Evolutionary conservation across 2,888 invertebrate genomes (phyloP).

Genomic region (Mantis religiosa): DNA sequence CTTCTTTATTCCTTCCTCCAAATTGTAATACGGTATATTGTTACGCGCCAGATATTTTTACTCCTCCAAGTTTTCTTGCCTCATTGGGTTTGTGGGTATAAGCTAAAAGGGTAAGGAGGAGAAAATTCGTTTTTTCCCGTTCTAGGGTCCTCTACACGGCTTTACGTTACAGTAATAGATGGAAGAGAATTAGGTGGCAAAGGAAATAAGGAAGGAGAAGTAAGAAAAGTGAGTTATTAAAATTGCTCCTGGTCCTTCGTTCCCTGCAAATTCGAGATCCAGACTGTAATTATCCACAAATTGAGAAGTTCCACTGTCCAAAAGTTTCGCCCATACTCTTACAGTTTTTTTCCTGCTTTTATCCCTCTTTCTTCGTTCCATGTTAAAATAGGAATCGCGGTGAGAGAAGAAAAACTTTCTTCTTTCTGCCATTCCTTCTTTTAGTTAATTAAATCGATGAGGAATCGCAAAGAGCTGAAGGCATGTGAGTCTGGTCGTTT

Average conservation of each 20-base stretch:
- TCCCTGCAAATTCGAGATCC: background rate
- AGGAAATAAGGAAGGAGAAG: background rate
- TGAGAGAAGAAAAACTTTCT: background rate
- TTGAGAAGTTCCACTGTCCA: slow-evolving; percentile 17
- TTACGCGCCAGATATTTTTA: background rate
- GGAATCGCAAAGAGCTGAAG: background rate
- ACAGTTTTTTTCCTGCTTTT: background rate
- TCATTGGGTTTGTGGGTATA: background rate
- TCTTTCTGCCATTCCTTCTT: background rate
- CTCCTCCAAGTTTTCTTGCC: background rate
- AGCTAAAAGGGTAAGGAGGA: background rate
- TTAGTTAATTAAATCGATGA: slow-evolving; percentile 21
- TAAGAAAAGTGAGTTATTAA: slow-evolving; percentile 5
- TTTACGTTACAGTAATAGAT: background rate
- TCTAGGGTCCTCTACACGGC: background rate
- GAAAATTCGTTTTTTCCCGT: background rate
- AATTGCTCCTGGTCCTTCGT: background rate
- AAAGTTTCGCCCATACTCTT: background rate
- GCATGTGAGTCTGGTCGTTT: background rate
- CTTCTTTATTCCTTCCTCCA: background rate
- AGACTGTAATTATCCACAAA: slow-evolving; percentile 16
- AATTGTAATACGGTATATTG: background rate
- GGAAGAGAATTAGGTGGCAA: background rate
- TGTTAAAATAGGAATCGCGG: background rate
- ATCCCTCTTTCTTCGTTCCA: background rate